phyloP scores from a whole-genome alignment of 64 coral and sea anemone species.

The Dendronephthya gigantea region DNA sequence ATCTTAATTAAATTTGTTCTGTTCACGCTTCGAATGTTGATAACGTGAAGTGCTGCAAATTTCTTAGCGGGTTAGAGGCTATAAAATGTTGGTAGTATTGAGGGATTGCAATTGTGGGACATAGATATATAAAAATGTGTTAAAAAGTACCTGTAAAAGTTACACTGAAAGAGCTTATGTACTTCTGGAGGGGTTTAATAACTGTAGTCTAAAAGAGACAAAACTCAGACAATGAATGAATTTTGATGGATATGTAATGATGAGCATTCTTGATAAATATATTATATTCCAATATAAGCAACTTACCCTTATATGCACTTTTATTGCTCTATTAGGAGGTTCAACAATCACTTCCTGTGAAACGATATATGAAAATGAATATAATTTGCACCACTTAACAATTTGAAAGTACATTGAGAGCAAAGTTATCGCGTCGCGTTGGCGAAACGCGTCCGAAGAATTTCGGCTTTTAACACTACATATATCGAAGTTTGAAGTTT shows the following conservation, averaged over 20 bases:
- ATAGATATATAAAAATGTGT: neutral
- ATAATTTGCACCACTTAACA: neutral
- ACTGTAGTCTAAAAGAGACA: conserved; percentile 50
- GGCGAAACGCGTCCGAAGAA: too few relatives aligned
- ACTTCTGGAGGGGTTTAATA: conserved; percentile 71
- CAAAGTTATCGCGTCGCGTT: too few relatives aligned
- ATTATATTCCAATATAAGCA: too few relatives aligned
- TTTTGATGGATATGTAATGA: neutral
- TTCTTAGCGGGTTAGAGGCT: too few relatives aligned
- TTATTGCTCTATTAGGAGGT: neutral
- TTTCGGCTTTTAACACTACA: too few relatives aligned
- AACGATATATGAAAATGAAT: neutral
- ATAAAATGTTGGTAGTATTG: too few relatives aligned
- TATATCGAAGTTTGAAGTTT: too few relatives aligned
- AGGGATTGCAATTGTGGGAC: too few relatives aligned
- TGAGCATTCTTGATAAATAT: neutral
- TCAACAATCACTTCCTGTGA: conserved; percentile 3
- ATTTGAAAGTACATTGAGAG: too few relatives aligned
- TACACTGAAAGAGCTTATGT: conserved; percentile 63
- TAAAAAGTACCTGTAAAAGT: conserved; percentile 59
- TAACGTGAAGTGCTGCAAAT: too few relatives aligned
- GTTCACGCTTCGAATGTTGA: too few relatives aligned
- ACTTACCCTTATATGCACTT: neutral
- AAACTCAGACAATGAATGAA: conserved; percentile 7
- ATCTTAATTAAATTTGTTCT: too few relatives aligned